phyloP scores from a whole-genome alignment of 2,797 vertebrate genomes.

The Phylloscopus collybita region DNA sequence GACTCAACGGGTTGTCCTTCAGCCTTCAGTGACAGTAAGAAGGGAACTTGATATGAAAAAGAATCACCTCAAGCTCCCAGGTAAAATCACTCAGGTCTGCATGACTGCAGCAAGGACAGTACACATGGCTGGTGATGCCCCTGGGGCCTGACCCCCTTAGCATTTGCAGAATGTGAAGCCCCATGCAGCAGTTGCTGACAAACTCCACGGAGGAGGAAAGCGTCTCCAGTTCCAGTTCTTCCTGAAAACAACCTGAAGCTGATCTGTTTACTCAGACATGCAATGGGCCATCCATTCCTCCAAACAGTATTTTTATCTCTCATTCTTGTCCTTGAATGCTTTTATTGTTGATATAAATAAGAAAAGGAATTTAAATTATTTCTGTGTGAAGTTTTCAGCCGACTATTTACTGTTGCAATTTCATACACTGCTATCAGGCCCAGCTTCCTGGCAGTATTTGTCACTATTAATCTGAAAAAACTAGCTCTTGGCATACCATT shows the following conservation, averaged over 20 bases:
- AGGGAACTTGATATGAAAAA: neutral
- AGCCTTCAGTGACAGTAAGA: neutral
- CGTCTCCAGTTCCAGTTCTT: neutral
- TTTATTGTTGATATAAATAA: neutral
- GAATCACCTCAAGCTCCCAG: neutral
- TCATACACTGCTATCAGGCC: neutral
- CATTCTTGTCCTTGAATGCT: neutral
- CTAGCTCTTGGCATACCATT: neutral
- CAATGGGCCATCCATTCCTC: neutral
- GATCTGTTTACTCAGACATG: neutral
- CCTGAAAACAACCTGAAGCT: neutral
- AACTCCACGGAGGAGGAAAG: neutral
- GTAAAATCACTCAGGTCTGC: neutral
- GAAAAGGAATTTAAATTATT: neutral
- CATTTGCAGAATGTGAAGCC: neutral
- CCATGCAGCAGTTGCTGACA: neutral
- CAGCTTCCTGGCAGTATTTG: neutral
- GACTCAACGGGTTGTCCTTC: neutral
- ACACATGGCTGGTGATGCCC: neutral
- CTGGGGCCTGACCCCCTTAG: neutral
- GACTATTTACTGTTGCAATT: neutral
- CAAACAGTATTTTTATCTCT: neutral
- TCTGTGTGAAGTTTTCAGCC: neutral
- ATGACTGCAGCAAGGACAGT: neutral
- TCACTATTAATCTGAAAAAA: neutral